These are phyloP conservation scores for Pristionchus arcanus DNA, from an alignment of 2,888 invertebrate species.

Conservation along the genomic window DNA sequence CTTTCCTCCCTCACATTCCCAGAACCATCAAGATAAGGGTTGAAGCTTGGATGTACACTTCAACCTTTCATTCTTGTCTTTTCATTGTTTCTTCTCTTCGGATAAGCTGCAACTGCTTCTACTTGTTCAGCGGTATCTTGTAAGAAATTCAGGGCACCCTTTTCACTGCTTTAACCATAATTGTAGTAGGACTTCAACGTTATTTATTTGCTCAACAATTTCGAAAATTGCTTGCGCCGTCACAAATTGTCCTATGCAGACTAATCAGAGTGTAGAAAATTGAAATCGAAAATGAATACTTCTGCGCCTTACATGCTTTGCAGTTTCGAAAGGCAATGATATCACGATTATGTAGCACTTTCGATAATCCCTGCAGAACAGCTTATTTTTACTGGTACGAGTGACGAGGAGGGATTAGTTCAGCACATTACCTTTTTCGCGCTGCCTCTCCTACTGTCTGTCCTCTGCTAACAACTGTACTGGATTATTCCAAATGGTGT, in stretches of 20 bases:
- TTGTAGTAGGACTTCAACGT: too few relatives aligned
- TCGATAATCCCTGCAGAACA: neutral
- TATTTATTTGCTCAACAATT: too few relatives aligned
- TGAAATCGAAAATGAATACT: too few relatives aligned
- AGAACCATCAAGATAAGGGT: slow-evolving; percentile 6
- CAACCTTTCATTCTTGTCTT: neutral
- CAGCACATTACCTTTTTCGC: neutral
- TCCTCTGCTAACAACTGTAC: neutral
- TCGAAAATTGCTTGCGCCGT: too few relatives aligned
- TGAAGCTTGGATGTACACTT: neutral
- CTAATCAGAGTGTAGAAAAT: too few relatives aligned
- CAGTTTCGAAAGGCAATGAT: slow-evolving; percentile 11
- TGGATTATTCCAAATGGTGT: neutral
- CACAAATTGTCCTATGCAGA: too few relatives aligned
- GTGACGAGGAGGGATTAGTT: neutral
- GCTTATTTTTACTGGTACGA: neutral
- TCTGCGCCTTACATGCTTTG: too few relatives aligned
- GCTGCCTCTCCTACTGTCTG: neutral
- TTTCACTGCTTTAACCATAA: too few relatives aligned
- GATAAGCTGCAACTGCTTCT: too few relatives aligned
- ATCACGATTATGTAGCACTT: neutral
- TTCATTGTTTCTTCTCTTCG: neutral
- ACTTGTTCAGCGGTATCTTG: too few relatives aligned
- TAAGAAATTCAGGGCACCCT: too few relatives aligned
- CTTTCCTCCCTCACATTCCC: neutral